A percentile compares a stretch with the other conserved stretches of the same genome.
These are phyloP conservation scores for Phrynocephalus forsythii DNA, from an alignment of 2,797 vertebrate species.

Conservation along the genomic window DNA sequence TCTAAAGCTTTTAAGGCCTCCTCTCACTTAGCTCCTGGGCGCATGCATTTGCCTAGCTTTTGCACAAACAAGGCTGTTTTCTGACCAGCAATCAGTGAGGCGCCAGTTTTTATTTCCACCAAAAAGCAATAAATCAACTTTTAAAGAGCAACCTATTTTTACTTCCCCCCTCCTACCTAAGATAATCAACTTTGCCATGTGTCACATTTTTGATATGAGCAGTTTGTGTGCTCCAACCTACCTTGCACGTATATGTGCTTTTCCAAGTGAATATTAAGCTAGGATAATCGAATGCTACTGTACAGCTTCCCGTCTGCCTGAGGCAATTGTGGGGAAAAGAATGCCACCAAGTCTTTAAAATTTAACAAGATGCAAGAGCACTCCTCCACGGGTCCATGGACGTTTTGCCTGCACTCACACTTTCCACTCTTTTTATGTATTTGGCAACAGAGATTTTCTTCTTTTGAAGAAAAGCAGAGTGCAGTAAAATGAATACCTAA, in stretches of 20 bases:
- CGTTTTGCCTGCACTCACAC: not conserved
- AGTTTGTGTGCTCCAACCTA: slow-evolving; percentile 6
- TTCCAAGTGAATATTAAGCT: slow-evolving; percentile 59
- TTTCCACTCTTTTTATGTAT: slow-evolving; percentile 37
- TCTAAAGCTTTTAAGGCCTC: not conserved
- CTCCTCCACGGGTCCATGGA: not conserved
- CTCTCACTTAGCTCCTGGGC: slow-evolving; percentile 8
- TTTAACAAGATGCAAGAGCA: slow-evolving; percentile 48
- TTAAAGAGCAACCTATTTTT: slow-evolving; percentile 13
- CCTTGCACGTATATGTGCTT: not conserved
- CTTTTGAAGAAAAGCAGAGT: slow-evolving; percentile 16
- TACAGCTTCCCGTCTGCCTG: slow-evolving; percentile 53
- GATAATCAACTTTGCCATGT: slow-evolving; percentile 42
- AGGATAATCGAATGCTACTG: slow-evolving; percentile 60
- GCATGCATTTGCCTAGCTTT: slow-evolving; percentile 25
- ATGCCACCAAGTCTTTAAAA: slow-evolving; percentile 53
- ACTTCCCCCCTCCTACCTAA: slow-evolving; percentile 32
- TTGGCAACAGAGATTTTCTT: not conserved
- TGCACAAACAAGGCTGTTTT: slow-evolving; percentile 14
- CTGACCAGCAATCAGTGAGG: not conserved
- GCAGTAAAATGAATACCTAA: slow-evolving; percentile 25
- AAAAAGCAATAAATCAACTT: slow-evolving; percentile 39
- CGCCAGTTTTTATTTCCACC: slow-evolving; percentile 1
- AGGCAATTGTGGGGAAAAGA: slow-evolving; percentile 39
- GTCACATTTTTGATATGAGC: slow-evolving; percentile 26